Base-by-base conservation (phyloP, 2,888 invertebrate genomes). In the Sympetrum striolatum region DNA sequence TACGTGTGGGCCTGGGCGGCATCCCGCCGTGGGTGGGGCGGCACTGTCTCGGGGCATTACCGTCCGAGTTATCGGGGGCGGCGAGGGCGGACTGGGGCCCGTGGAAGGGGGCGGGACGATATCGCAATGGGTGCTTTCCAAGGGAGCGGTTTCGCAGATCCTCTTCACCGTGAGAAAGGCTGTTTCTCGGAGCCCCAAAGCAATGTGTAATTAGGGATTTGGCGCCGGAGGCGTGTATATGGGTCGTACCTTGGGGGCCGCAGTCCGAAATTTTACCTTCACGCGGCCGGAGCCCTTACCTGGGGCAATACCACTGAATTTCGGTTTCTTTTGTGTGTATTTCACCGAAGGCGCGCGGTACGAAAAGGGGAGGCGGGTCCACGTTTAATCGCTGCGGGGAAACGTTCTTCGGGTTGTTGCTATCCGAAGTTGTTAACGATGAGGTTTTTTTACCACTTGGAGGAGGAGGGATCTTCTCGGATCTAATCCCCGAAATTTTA, bases 181-280 rank as follows among this genome's bases (percentile, higher is more conserved):
- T 48, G n/a, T 8, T n/a, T n/a, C n/a, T n/a, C n/a, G 8, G 15
- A 22, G 53, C 86, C 60, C 60, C 60, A 35, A 64, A 86, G 64
- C 86, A 37, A 86, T 60, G 86, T 60, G 86, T 86, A 86, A 86
- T 86, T 86, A 86, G n/a, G 60, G 35, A 58, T 22, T 37, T 86
- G 86, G 86, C 86, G 86, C 86, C 86, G 86, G 35, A 86, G 86
- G 86, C 86, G 86, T 60, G 86, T 86, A 86, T 86, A 86, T 86
- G 86, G 86, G 86, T 60, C 86, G 86, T 86, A 64, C 60, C 86
- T 86, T n/a, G 35, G 37, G 86, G 86, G 86, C 18, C 86, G n/a
- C 35, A 58, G 86, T 60, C 60, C 37, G 60, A 58, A 58, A n/a
- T 82, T 82, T 82, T 60, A 44, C 60, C 60, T 53, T n/a, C 86